These are phyloP conservation scores for Gadus chalcogrammus DNA, from an alignment of 2,113 vertebrate species.

Conservation along the genomic window DNA sequence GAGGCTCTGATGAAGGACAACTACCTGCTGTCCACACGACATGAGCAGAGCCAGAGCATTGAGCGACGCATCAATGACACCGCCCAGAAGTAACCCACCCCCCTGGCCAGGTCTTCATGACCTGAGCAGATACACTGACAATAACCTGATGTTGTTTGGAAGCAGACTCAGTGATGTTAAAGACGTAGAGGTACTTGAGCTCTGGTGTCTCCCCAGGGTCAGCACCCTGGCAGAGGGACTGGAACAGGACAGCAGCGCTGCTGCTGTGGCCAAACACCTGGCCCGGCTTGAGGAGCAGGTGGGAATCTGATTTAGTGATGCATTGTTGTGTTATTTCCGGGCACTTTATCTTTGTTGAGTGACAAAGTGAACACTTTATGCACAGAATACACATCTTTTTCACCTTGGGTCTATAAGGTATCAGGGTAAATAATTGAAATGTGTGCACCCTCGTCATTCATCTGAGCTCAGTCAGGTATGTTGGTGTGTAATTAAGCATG, in stretches of 20 bases:
- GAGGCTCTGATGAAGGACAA: slow-evolving; percentile 88
- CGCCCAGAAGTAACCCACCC: slow-evolving; percentile 75
- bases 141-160: too few relatives aligned
- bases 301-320: not conserved
- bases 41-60: slow-evolving; percentile 70
- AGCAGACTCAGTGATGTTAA: not conserved
- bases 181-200: not conserved
- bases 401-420: too few relatives aligned
- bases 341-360: too few relatives aligned
- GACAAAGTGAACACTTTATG: too few relatives aligned
- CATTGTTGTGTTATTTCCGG: too few relatives aligned
- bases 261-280: slow-evolving; percentile 71
- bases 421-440: too few relatives aligned
- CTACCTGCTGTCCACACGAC: slow-evolving; percentile 78
- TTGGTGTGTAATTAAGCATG: too few relatives aligned
- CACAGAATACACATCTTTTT: too few relatives aligned
- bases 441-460: too few relatives aligned
- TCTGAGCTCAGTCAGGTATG: too few relatives aligned
- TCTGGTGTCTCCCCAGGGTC: slow-evolving; percentile 70
- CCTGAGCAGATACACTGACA: too few relatives aligned
- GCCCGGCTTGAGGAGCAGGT: slow-evolving; percentile 87
- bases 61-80: slow-evolving; percentile 82
- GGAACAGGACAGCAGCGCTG: slow-evolving; percentile 69
- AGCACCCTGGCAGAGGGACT: slow-evolving; percentile 72
- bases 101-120: too few relatives aligned